These are phyloP conservation scores for Hippoglossus hippoglossus DNA, from an alignment of 2,797 vertebrate genomes.

Conservation along the genomic window DNA sequence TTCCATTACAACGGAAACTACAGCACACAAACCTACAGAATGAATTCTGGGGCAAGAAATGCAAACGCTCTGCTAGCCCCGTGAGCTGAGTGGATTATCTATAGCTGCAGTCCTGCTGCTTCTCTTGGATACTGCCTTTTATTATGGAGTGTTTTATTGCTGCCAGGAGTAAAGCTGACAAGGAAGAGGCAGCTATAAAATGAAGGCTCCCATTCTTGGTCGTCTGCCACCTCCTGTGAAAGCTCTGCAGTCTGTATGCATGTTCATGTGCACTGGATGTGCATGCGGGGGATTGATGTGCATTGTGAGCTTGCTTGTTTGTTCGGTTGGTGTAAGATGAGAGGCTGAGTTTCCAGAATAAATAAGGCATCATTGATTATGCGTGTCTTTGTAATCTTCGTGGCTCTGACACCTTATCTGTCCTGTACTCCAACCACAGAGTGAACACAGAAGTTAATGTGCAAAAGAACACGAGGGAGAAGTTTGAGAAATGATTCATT, in stretches of 20 bases:
- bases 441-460: constrained; percentile 52
- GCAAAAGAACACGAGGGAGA: constrained; percentile 42
- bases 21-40: constrained; percentile 69
- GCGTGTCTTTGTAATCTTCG: constrained; percentile 75
- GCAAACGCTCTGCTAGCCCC: constrained; percentile 66
- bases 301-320: constrained; percentile 60
- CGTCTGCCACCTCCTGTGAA: constrained; percentile 75
- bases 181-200: constrained; percentile 84
- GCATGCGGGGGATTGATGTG: constrained; percentile 50
- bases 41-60: constrained; percentile 78
- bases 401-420: constrained; percentile 73
- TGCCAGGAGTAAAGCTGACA: constrained; percentile 82
- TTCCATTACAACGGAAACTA: constrained; percentile 68
- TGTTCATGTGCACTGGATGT: constrained; percentile 48
- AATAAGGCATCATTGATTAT: constrained; percentile 65
- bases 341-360: constrained; percentile 58
- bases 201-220: constrained; percentile 78
- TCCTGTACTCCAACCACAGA: constrained; percentile 46
- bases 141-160: constrained; percentile 87
- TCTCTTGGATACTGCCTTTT: constrained; percentile 80
- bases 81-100: constrained; percentile 82
- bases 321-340: constrained; percentile 50
- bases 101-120: constrained; percentile 77
- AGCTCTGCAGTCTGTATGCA: constrained; percentile 63
- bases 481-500: constrained; percentile 76